Percentiles rank a stretch among this genome's conserved stretches.
These are phyloP conservation scores for Solenopsis fugax DNA, from an alignment of 1,140 invertebrate genomes.

Conservation along the genomic window DNA sequence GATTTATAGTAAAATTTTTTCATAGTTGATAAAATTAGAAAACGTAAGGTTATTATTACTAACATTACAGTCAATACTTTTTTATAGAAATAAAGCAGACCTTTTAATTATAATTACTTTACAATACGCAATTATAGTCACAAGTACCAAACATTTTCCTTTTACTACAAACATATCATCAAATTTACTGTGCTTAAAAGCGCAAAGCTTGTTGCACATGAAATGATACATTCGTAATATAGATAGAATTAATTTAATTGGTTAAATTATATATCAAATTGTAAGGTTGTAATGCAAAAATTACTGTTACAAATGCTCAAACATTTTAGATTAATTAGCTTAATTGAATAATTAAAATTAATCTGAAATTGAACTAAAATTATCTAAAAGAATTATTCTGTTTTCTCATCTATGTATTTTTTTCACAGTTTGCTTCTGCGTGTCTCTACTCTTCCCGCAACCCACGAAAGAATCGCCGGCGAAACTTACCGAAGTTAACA, in stretches of 20 bases:
- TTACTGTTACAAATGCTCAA: not conserved
- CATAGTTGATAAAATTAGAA: no score
- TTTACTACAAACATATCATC: not conserved
- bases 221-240: not conserved
- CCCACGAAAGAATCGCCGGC: constrained; percentile 66
- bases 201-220: not conserved
- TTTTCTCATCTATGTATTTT: constrained; percentile 43
- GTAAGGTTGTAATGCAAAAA: not conserved
- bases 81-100: no score
- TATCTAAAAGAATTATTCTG: constrained; percentile 20
- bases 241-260: not conserved
- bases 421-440: constrained; percentile 71
- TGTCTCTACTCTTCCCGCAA: constrained; percentile 74
- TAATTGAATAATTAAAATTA: not conserved
- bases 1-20: no score
- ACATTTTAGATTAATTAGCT: not conserved
- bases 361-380: not conserved
- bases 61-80: no score
- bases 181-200: constrained; percentile 10
- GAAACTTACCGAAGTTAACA: constrained; percentile 46
- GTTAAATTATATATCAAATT: not conserved
- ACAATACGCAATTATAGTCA: no score
- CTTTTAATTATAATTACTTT: no score
- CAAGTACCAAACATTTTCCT: no score
- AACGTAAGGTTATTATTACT: no score